These are phyloP conservation scores for Ophiodon elongatus DNA, from an alignment of 2,113 vertebrate species.

Conservation along the genomic window DNA sequence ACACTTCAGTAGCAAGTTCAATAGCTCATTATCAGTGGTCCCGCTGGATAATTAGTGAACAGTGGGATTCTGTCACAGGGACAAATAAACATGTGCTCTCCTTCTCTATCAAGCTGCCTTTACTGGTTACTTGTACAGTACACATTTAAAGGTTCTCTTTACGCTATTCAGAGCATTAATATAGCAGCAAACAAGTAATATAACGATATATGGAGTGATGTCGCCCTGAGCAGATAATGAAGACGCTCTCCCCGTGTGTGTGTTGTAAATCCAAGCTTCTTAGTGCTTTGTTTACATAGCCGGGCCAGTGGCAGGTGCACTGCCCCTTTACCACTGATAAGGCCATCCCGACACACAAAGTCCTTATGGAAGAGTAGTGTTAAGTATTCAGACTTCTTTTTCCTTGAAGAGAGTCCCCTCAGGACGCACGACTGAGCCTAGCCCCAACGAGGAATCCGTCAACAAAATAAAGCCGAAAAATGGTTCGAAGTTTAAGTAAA, in stretches of 20 bases:
- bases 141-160: neutral
- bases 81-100: conserved; percentile 76
- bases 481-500: no score
- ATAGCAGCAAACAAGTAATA: neutral
- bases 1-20: conserved; percentile 76
- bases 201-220: neutral
- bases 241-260: neutral
- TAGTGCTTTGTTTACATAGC: neutral
- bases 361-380: neutral
- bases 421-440: no score
- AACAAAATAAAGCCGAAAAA: no score
- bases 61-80: conserved; percentile 75
- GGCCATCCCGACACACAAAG: no score
- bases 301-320: neutral
- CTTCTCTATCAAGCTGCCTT: conserved; percentile 45
- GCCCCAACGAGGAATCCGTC: no score
- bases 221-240: neutral
- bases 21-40: conserved; percentile 86
- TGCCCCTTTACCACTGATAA: neutral
- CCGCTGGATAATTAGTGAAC: conserved; percentile 83
- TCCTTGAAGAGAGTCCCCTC: no score
- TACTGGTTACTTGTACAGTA: neutral
- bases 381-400: no score
- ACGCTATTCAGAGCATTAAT: neutral
- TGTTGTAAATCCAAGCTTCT: neutral